phyloP scores from a whole-genome alignment of 2,113 vertebrate genomes.

The Peromyscus leucopus region DNA sequence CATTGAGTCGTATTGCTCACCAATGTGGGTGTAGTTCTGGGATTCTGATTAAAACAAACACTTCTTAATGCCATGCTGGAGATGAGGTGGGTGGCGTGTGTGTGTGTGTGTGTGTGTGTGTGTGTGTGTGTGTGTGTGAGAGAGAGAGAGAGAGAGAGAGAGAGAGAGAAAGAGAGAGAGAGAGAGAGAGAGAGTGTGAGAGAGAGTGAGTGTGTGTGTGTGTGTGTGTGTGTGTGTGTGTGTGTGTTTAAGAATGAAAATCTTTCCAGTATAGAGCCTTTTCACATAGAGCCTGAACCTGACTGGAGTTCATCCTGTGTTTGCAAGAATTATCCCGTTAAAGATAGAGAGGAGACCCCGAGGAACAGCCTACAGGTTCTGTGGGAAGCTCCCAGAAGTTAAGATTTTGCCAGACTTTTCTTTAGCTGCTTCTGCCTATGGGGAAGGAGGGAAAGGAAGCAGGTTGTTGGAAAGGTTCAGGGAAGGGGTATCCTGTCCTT shows the following conservation, averaged over 20 bases:
- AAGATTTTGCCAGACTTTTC: neutral
- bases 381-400: neutral
- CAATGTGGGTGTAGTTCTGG: neutral
- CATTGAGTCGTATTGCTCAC: neutral
- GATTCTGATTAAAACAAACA: conserved; percentile 12
- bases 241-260: neutral
- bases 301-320: neutral
- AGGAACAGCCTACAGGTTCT: neutral
- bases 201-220: no score
- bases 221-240: neutral
- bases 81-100: neutral
- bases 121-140: neutral
- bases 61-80: neutral
- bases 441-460: neutral
- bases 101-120: no score
- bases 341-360: neutral
- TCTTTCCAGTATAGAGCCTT: neutral
- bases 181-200: no score
- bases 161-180: no score
- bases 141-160: no score
- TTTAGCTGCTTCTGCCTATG: neutral
- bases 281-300: neutral
- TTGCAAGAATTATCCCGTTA: neutral
- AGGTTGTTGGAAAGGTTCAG: neutral
- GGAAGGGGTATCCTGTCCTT: neutral